Evolutionary conservation across 1,140 invertebrate species (phyloP).

Genomic region (Arion vulgaris): DNA sequence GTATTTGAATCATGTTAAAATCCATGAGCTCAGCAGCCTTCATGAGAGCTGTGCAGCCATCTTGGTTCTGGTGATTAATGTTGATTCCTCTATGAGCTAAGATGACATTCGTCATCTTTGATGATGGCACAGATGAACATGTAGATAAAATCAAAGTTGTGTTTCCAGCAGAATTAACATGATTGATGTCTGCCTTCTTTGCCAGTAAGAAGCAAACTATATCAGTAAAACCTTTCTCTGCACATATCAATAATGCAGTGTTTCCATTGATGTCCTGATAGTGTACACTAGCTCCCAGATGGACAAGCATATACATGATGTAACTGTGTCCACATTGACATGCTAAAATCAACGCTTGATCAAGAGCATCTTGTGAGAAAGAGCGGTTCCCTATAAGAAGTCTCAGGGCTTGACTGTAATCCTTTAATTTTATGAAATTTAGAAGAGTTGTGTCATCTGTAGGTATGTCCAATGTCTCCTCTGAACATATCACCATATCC

Average conservation of each 20-base stretch:
- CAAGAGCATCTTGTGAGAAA: background rate
- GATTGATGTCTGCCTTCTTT: background rate
- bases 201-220: background rate
- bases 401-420: background rate
- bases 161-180: background rate
- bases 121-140: background rate
- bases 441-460: no score
- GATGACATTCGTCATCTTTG: background rate
- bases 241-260: background rate
- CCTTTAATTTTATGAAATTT: no score
- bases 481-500: no score
- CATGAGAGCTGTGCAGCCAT: slow-evolving; percentile 2
- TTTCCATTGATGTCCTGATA: background rate
- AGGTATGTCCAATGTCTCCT: no score
- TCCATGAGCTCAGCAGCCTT: background rate
- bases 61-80: background rate
- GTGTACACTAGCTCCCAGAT: background rate
- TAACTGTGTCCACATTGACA: background rate
- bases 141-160: background rate
- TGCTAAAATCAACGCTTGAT: background rate
- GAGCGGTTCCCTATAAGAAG: background rate
- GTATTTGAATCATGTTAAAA: background rate
- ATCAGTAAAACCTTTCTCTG: background rate
- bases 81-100: background rate
- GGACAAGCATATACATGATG: background rate